Evolutionary conservation across 1,140 invertebrate genomes (phyloP).

Genomic region (Brachionus paranguensis): DNA sequence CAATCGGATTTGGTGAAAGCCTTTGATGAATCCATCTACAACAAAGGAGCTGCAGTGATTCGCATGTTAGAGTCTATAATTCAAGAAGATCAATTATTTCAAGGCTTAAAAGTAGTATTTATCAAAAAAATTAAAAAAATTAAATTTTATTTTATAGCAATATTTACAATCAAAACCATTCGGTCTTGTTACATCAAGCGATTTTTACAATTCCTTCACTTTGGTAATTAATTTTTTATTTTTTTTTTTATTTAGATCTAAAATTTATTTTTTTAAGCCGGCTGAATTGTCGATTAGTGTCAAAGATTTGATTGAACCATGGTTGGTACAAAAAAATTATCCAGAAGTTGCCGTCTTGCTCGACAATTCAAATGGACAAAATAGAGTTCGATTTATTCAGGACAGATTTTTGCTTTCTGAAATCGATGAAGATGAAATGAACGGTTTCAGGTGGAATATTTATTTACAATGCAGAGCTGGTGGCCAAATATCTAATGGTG

Average conservation of each 20-base stretch:
- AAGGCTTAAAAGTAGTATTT: not conserved
- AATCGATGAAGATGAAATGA: not conserved
- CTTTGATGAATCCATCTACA: not conserved
- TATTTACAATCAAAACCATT: conserved; percentile 22
- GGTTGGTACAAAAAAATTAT: conserved; percentile 34
- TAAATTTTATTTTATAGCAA: not conserved
- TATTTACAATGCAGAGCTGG: conserved; percentile 33
- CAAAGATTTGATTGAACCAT: conserved; percentile 7
- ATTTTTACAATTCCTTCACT: not conserved
- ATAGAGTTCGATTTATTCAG: conserved; percentile 2
- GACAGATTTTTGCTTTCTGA: conserved; percentile 17
- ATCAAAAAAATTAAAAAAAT: not conserved
- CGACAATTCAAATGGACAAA: not conserved
- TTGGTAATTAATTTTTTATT: not conserved
- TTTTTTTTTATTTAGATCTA: not conserved
- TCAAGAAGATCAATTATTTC: not conserved
- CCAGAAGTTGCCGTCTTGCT: conserved; percentile 35
- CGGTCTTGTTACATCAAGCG: not conserved
- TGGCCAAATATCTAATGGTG: not conserved
- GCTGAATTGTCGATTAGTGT: not conserved
- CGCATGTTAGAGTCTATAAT: conserved; percentile 12
- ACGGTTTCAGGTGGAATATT: not conserved
- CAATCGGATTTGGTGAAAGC: not conserved
- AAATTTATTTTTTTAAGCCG: not conserved
- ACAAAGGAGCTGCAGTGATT: conserved; percentile 21